Evolutionary conservation across 1,140 invertebrate species (phyloP).

Genomic region (Drosophila sp.): DNA sequence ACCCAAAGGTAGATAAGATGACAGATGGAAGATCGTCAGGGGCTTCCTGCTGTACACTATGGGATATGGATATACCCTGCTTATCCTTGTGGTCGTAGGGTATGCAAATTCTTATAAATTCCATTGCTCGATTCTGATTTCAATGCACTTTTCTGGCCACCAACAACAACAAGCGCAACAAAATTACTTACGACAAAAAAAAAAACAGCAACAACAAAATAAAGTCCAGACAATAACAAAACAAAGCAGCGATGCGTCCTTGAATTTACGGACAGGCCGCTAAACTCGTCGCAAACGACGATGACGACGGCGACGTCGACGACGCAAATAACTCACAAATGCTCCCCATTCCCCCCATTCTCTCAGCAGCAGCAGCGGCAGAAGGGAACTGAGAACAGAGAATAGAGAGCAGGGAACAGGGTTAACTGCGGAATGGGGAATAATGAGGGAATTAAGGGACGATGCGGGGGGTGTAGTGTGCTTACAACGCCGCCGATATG

Average conservation of each 20-base stretch:
- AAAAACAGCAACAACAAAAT: conserved; percentile 70
- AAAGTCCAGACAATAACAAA: conserved; percentile 75
- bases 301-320: conserved; percentile 30
- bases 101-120: conserved; percentile 42
- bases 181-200: conserved; percentile 25
- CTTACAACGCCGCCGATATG: conserved; percentile 13
- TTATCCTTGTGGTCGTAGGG: not conserved
- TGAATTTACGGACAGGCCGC: conserved; percentile 69
- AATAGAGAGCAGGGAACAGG: conserved; percentile 12
- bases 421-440: conserved; percentile 4
- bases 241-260: conserved; percentile 68
- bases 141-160: conserved; percentile 59
- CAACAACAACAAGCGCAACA: conserved; percentile 23
- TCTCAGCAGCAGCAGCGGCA: not conserved
- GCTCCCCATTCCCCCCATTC: not conserved
- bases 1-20: no score
- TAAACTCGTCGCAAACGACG: conserved; percentile 59
- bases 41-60: no score
- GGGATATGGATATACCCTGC: not conserved
- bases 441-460: conserved; percentile 1
- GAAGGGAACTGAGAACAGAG: conserved; percentile 15
- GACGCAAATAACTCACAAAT: conserved; percentile 70
- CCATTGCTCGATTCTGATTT: conserved; percentile 61
- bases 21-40: no score
- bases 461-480: conserved; percentile 9